These are phyloP conservation scores for Calyptommatus sinebrachiatus DNA, from an alignment of 2,113 vertebrate species.

Conservation along the genomic window DNA sequence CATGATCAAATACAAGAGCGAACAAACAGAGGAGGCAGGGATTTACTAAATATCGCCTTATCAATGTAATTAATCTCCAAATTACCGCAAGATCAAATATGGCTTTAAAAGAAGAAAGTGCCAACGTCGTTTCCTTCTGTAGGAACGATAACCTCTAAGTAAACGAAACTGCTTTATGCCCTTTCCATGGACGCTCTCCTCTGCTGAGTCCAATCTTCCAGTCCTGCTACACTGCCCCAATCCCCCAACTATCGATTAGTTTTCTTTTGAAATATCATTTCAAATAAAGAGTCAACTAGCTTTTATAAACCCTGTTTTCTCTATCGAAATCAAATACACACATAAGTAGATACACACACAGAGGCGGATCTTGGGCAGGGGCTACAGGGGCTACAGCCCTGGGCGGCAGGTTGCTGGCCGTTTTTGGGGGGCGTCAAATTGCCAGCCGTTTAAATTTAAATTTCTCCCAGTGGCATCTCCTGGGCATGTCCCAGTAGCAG, in stretches of 20 bases:
- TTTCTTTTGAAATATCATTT: background rate
- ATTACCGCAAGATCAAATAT: slow-evolving; percentile 7
- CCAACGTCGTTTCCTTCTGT: background rate
- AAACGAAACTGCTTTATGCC: background rate
- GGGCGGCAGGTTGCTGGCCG: too few species aligned
- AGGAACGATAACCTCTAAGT: too few species aligned
- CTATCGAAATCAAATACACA: background rate
- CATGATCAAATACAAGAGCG: slow-evolving; percentile 6
- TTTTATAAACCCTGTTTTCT: background rate
- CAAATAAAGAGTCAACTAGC: background rate
- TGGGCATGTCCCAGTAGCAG: too few species aligned
- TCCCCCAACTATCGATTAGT: background rate
- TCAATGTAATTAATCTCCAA: slow-evolving; percentile 14
- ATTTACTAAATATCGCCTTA: slow-evolving; percentile 5
- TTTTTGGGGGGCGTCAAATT: too few species aligned
- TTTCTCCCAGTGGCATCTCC: too few species aligned
- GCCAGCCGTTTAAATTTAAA: too few species aligned
- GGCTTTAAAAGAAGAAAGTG: background rate
- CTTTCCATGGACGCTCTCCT: too few species aligned
- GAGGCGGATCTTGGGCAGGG: too few species aligned
- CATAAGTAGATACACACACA: too few species aligned
- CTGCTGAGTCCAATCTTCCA: background rate
- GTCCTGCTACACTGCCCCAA: background rate
- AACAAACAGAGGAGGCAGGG: background rate
- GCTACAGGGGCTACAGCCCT: too few species aligned